Percentiles rank a stretch among this genome's conserved stretches.
Conservation (phyloP, 2,113 vertebrate genomes). For the Piprites chloris region DNA sequence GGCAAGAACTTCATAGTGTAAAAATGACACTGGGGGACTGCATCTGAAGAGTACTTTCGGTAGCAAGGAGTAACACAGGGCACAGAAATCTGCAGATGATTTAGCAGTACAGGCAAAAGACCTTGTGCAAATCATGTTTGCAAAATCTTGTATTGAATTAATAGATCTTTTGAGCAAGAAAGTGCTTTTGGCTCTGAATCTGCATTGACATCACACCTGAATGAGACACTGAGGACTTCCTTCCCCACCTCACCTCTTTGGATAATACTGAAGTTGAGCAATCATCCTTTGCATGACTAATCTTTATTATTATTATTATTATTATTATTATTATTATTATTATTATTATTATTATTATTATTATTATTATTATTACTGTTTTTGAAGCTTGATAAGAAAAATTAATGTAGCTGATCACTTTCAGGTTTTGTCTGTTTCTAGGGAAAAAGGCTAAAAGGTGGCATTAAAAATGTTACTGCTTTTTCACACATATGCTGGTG, state of each 20-base stretch:
- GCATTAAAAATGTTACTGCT: background rate
- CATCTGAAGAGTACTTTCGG: background rate
- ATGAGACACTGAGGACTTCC: background rate
- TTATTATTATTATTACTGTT: background rate
- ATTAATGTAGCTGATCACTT: background rate
- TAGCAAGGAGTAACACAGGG: background rate
- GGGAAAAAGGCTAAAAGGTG: background rate
- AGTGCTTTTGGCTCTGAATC: background rate
- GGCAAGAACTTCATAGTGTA: background rate
- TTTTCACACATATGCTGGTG: background rate
- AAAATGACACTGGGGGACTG: background rate
- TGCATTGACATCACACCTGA: background rate
- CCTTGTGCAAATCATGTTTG: background rate
- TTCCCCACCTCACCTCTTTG: background rate
- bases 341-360: background rate
- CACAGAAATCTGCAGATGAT: background rate
- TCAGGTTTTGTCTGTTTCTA: background rate
- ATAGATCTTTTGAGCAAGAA: background rate
- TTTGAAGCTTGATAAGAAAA: background rate
- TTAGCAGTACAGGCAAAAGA: background rate
- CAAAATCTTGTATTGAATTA: background rate
- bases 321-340: background rate
- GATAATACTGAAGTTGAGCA: background rate
- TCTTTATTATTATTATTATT: background rate
- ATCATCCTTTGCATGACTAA: background rate